These are phyloP conservation scores for Lycocerus yunnanus DNA, from an alignment of 2,888 invertebrate species.

Conservation along the genomic window DNA sequence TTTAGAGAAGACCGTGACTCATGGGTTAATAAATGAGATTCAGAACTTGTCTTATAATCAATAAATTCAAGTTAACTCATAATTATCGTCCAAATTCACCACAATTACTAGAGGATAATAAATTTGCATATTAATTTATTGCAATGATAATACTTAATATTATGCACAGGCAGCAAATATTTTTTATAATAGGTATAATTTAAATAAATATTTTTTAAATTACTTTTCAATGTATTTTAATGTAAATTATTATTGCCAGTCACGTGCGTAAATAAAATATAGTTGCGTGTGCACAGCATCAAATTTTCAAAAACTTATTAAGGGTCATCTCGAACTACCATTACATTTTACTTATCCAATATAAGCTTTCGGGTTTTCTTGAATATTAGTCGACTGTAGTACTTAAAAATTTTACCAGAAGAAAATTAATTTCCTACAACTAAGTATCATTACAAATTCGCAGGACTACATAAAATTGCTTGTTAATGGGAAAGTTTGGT, in stretches of 20 bases:
- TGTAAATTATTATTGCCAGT: background rate
- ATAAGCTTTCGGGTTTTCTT: too few species aligned
- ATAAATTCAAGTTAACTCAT: constrained; percentile 33
- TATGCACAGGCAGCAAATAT: background rate
- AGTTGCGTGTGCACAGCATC: background rate
- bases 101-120: background rate
- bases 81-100: constrained; percentile 22
- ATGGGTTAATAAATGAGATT: constrained; percentile 37
- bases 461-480: background rate
- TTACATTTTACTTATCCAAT: background rate
- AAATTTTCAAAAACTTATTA: background rate
- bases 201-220: background rate
- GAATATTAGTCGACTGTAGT: too few species aligned
- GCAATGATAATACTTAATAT: background rate
- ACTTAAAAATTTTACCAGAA: too few species aligned
- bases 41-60: constrained; percentile 34
- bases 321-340: background rate
- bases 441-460: background rate
- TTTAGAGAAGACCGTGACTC: constrained; percentile 36
- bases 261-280: background rate
- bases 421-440: background rate
- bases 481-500: background rate
- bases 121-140: background rate
- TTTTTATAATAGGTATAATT: background rate
- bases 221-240: background rate